These are phyloP conservation scores for Telmatochromis sp. DNA, from an alignment of 2,113 vertebrate species.

Conservation along the genomic window DNA sequence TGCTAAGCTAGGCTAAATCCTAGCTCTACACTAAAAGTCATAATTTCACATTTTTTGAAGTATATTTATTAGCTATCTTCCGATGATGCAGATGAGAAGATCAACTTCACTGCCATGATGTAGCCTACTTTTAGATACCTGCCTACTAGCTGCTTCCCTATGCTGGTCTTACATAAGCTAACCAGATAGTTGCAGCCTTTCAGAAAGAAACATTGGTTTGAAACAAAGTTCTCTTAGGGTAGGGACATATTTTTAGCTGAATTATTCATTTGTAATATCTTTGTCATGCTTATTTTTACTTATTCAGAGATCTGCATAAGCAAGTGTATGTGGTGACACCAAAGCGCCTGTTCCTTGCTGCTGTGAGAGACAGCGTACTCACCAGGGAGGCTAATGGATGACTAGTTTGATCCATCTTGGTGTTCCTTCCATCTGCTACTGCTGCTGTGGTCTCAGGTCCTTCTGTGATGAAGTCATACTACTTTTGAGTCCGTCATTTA, in stretches of 20 bases:
- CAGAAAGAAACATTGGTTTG: neutral
- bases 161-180: neutral
- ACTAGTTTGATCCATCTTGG: constrained; percentile 58
- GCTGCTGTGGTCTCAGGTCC: constrained; percentile 33
- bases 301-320: neutral
- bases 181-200: neutral
- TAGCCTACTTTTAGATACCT: neutral
- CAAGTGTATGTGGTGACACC: neutral
- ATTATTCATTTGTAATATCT: neutral
- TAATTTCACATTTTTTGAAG: neutral
- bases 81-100: neutral
- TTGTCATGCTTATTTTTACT: neutral
- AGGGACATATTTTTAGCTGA: neutral
- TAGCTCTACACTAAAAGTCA: neutral
- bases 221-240: neutral
- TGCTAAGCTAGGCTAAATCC: neutral
- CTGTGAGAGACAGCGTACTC: neutral
- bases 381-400: constrained; percentile 5
- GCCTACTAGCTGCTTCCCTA: neutral
- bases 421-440: constrained; percentile 53
- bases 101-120: neutral
- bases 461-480: constrained; percentile 44
- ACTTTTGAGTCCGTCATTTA: constrained; percentile 5
- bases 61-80: neutral
- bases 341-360: neutral